Conservation (phyloP, 2,797 vertebrate species). For the Cynodonichthys magdalenae region DNA sequence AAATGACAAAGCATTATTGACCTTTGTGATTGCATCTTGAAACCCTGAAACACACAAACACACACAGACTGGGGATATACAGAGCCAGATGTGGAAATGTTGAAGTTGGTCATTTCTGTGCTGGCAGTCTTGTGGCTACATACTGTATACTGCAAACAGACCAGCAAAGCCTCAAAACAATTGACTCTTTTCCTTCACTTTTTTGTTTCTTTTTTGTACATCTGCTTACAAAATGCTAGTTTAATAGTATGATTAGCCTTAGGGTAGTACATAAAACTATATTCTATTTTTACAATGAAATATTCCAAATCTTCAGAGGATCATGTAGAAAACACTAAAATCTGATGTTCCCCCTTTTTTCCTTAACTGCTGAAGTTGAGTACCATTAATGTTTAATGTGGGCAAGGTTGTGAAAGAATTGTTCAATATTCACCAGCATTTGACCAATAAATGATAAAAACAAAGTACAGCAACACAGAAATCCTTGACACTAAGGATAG, state of each 20-base stretch:
- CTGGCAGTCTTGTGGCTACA: slow-evolving; percentile 20
- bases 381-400: no score
- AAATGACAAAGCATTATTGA: slow-evolving; percentile 17
- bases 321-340: no score
- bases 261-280: no score
- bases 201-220: slow-evolving; percentile 6
- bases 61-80: slow-evolving; percentile 6
- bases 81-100: slow-evolving; percentile 63
- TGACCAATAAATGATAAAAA: no score
- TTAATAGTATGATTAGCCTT: slow-evolving; percentile 3
- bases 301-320: no score
- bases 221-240: slow-evolving; percentile 12
- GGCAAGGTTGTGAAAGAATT: no score
- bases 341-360: no score
- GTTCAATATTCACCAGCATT: no score
- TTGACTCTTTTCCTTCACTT: not conserved
- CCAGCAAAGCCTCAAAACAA: slow-evolving; percentile 23
- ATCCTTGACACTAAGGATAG: not conserved
- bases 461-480: no score
- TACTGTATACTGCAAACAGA: slow-evolving; percentile 43
- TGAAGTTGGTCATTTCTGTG: slow-evolving; percentile 36
- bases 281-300: no score
- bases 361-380: no score
- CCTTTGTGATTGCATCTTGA: slow-evolving; percentile 16
- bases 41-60: slow-evolving; percentile 21